Conservation (phyloP, 2,797 vertebrate species). For the Brachymystax lenok region DNA sequence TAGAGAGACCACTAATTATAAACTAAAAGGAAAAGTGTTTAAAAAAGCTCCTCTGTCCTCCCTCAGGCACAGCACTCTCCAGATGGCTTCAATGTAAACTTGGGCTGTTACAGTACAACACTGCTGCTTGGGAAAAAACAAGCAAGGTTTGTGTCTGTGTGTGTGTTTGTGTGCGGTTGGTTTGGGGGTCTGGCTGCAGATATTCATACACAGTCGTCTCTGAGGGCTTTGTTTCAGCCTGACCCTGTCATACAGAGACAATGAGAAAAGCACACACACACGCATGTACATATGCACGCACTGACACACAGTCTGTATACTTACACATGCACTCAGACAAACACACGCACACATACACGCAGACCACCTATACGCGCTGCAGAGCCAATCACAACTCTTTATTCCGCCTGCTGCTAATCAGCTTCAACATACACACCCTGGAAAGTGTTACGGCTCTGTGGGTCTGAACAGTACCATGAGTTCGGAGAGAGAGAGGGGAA, state of each 20-base stretch:
- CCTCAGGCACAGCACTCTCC: background rate
- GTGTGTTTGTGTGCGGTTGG: background rate
- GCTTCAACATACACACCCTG: background rate
- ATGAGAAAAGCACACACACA: background rate
- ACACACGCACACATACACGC: no score
- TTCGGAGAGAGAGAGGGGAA: no score
- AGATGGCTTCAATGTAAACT: background rate
- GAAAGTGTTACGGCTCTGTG: background rate
- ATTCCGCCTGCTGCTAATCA: background rate
- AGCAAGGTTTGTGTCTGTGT: background rate
- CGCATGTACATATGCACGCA: no score
- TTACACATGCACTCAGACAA: no score
- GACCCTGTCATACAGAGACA: background rate
- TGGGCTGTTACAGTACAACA: background rate
- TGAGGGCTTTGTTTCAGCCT: background rate
- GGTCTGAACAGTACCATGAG: background rate
- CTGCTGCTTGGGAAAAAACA: background rate
- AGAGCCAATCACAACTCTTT: background rate
- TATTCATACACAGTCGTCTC: background rate
- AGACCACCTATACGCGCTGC: background rate
- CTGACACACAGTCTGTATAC: no score
- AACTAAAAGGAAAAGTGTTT: no score
- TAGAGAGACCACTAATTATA: background rate
- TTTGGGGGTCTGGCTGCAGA: background rate
- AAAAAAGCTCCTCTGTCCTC: background rate